Evolutionary conservation across 2,797 vertebrate genomes (phyloP).

Genomic region (Leptoclinus maculatus): DNA sequence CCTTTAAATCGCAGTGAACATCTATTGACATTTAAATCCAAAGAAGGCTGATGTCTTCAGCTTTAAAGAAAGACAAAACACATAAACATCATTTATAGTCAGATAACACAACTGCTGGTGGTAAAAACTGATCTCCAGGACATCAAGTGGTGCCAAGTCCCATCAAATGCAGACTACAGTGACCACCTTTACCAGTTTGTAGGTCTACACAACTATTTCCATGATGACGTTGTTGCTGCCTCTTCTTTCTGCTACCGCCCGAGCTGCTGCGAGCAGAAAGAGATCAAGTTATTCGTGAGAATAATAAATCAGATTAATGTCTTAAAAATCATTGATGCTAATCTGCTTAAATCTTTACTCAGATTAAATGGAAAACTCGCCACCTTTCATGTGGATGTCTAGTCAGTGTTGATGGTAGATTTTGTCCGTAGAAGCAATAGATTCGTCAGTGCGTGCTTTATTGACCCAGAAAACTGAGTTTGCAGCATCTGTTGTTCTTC

Average conservation of each 20-base stretch:
- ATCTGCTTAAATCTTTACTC: background rate
- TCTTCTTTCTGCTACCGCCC: background rate
- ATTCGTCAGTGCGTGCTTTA: no score
- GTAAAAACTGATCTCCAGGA: no score
- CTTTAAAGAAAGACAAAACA: no score
- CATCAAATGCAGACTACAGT: background rate
- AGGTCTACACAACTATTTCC: constrained; percentile 31
- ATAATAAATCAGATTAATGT: background rate
- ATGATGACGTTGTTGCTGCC: constrained; percentile 36
- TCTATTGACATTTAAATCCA: no score
- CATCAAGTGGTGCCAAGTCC: no score
- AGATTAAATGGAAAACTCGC: no score
- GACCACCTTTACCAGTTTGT: background rate
- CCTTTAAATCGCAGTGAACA: background rate
- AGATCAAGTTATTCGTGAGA: background rate
- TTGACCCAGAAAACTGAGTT: no score
- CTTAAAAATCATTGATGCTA: background rate
- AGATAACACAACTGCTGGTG: no score
- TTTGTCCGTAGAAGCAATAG: no score
- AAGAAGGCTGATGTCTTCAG: no score
- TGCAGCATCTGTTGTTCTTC: no score
- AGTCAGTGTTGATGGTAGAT: background rate
- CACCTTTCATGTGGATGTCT: background rate
- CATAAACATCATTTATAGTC: no score
- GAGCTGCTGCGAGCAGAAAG: constrained; percentile 29